Conservation (phyloP, 2,113 vertebrate species). For the Lophotis ruficrista region DNA sequence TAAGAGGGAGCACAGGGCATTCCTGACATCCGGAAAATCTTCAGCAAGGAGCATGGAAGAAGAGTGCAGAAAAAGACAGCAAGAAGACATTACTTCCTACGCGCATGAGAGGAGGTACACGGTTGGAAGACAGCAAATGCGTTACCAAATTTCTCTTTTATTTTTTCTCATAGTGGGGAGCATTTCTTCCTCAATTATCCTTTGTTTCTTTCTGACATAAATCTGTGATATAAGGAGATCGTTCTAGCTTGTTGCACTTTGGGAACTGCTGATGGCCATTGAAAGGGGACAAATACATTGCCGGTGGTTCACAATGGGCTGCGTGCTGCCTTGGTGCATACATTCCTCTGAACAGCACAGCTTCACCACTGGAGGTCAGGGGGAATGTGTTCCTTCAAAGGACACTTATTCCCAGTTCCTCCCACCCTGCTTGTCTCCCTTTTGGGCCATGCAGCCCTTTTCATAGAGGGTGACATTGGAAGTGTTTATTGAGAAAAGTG, state of each 20-base stretch:
- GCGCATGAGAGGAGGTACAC: neutral
- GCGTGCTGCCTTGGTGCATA: fast-evolving
- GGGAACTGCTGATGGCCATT: neutral
- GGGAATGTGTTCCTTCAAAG: neutral
- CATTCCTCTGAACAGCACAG: neutral
- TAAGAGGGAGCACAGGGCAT: neutral
- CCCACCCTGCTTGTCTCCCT: neutral
- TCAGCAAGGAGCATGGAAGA: neutral
- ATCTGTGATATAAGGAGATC: neutral
- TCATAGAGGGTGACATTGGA: neutral
- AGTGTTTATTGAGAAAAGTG: neutral
- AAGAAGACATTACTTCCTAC: neutral
- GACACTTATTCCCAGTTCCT: neutral
- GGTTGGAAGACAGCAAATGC: neutral
- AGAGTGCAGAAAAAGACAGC: neutral
- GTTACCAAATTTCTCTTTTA: neutral
- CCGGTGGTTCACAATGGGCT: fast-evolving
- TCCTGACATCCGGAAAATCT: neutral
- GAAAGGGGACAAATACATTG: neutral
- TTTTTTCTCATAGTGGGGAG: neutral
- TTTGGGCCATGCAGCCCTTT: neutral
- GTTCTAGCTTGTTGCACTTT: neutral
- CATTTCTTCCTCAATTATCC: neutral
- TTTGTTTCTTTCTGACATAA: neutral
- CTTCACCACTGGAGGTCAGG: neutral